A percentile compares a stretch with the other conserved stretches of the same genome.
Evolutionary conservation across 35 echinoderm and acorn worm species (phyloP).

Genomic region (Lytechinus variegatus): DNA sequence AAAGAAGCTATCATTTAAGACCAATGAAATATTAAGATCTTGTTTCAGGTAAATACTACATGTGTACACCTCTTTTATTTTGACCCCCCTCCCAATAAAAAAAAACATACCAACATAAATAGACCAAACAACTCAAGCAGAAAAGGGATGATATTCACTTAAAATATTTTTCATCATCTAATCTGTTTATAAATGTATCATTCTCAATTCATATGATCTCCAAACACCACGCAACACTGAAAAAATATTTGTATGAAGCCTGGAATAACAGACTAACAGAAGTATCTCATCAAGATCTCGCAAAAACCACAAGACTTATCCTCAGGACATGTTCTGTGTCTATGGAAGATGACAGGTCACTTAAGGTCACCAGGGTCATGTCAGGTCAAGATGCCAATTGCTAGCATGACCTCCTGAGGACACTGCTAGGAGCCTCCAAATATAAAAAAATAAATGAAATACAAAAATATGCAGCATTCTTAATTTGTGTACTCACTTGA

Average conservation of each 20-base stretch:
- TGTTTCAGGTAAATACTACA: too few species aligned
- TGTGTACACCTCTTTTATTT: too few species aligned
- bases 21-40: neutral
- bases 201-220: neutral
- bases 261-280: neutral
- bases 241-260: neutral
- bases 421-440: neutral
- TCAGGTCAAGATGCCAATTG: neutral
- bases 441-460: neutral
- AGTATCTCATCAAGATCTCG: neutral
- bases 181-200: neutral
- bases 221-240: neutral
- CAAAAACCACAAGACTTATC: constrained; percentile 17
- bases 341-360: neutral
- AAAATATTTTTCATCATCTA: neutral
- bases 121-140: neutral
- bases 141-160: neutral
- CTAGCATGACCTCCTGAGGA: neutral
- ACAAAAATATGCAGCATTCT: neutral
- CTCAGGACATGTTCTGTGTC: constrained; percentile 7
- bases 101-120: too few species aligned
- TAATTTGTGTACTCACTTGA: neutral
- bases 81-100: too few species aligned
- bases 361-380: constrained; percentile 26
- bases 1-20: neutral